A percentile compares a stretch with the other conserved stretches of the same genome.
Evolutionary conservation across 2,888 invertebrate species (phyloP).

Genomic region (Osmoderma eremita): DNA sequence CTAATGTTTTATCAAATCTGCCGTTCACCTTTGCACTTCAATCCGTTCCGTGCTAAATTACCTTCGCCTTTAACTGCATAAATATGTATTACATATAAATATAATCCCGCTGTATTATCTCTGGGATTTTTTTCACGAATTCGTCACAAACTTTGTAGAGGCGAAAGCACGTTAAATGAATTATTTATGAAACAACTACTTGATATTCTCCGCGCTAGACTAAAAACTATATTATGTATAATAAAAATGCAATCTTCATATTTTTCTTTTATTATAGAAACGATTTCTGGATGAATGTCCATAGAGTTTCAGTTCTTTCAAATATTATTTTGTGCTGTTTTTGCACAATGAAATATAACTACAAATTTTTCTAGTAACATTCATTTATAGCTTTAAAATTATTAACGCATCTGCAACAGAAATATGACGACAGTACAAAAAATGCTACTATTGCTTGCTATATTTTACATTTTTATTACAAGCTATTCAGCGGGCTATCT

Average conservation of each 20-base stretch:
- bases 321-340: too few species aligned
- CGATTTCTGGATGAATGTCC: conserved; percentile 25
- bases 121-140: not conserved
- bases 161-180: conserved; percentile 21
- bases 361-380: not conserved
- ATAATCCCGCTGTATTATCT: not conserved
- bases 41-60: too few species aligned
- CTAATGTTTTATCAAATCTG: too few species aligned
- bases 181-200: conserved; percentile 31
- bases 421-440: too few species aligned
- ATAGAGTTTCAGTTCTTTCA: not conserved
- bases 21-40: too few species aligned
- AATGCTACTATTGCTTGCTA: too few species aligned
- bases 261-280: conserved; percentile 26
- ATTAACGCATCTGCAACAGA: too few species aligned
- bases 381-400: not conserved
- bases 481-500: not conserved
- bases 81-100: not conserved
- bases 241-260: conserved; percentile 41
- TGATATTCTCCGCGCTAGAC: conserved; percentile 27
- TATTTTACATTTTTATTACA: too few species aligned
- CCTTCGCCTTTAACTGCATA: too few species aligned
- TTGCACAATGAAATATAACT: too few species aligned
- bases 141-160: conserved; percentile 4
- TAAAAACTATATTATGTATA: conserved; percentile 39